Evolutionary conservation across 2,888 invertebrate species (phyloP).

Genomic region (Lingula anatina): DNA sequence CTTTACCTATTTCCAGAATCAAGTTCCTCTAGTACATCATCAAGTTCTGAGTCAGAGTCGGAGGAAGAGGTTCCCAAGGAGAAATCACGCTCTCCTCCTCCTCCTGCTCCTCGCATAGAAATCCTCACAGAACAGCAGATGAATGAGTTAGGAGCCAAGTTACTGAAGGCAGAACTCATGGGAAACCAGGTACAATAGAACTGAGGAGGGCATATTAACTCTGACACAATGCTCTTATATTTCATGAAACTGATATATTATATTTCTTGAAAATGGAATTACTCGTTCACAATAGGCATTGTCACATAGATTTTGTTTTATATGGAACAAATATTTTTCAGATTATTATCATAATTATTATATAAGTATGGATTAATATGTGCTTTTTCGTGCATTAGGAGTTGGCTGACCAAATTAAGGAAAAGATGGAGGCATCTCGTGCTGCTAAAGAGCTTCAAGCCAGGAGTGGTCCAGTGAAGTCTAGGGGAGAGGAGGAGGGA

Average conservation of each 20-base stretch:
- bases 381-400: conserved; percentile 46
- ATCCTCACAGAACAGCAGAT: conserved; percentile 61
- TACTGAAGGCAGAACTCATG: conserved; percentile 90
- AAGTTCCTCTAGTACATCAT: no score
- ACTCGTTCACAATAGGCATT: no score
- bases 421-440: conserved; percentile 69
- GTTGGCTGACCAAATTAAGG: conserved; percentile 66
- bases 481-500: conserved; percentile 34
- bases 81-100: neutral
- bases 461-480: conserved; percentile 28
- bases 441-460: conserved; percentile 36
- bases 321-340: no score
- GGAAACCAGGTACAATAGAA: conserved; percentile 70
- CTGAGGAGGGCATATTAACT: no score
- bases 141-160: conserved; percentile 84
- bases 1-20: no score
- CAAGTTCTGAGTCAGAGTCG: conserved; percentile 1
- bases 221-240: no score
- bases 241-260: no score
- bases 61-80: neutral
- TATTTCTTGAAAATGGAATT: no score
- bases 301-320: no score
- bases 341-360: no score
- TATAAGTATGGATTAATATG: no score
- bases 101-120: conserved; percentile 9